Percentiles rank a stretch among this genome's conserved stretches.
Evolutionary conservation across 2,888 invertebrate genomes (phyloP).

Genomic region (Ichneumoninae sp.): DNA sequence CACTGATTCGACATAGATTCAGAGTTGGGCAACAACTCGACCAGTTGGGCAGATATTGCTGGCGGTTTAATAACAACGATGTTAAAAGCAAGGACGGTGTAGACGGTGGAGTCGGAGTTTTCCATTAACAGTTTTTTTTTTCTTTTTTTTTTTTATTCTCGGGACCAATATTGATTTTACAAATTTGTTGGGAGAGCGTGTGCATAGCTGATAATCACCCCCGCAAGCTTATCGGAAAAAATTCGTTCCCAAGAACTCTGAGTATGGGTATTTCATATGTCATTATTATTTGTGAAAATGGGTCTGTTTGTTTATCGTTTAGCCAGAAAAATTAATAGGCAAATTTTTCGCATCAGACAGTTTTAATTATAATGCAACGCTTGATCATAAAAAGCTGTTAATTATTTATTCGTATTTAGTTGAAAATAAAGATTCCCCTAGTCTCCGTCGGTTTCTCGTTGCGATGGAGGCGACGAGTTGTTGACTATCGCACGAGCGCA

Average conservation of each 20-base stretch:
- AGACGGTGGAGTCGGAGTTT: background rate
- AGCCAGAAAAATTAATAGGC: background rate
- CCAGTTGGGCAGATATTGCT: background rate
- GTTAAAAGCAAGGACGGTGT: background rate
- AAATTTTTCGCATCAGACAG: background rate
- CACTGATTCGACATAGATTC: background rate
- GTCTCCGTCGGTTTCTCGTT: background rate
- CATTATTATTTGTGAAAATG: background rate
- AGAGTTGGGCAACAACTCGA: background rate
- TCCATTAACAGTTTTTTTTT: slow-evolving; percentile 75
- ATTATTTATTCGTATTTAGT: background rate
- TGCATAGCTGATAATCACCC: slow-evolving; percentile 77
- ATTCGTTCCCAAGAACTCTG: background rate
- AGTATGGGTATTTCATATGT: background rate
- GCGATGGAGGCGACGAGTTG: background rate
- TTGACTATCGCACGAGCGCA: background rate
- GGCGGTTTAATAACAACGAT: background rate
- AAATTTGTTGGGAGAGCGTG: slow-evolving; percentile 75
- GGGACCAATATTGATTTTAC: slow-evolving; percentile 77
- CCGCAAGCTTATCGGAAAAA: slow-evolving; percentile 31
- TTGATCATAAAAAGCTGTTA: background rate
- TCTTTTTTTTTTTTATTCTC: slow-evolving; percentile 58
- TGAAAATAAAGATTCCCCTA: background rate
- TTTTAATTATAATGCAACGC: background rate
- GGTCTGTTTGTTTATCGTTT: background rate